These are phyloP conservation scores for Triplophysa dalaica DNA, from an alignment of 2,113 vertebrate species.

Conservation along the genomic window DNA sequence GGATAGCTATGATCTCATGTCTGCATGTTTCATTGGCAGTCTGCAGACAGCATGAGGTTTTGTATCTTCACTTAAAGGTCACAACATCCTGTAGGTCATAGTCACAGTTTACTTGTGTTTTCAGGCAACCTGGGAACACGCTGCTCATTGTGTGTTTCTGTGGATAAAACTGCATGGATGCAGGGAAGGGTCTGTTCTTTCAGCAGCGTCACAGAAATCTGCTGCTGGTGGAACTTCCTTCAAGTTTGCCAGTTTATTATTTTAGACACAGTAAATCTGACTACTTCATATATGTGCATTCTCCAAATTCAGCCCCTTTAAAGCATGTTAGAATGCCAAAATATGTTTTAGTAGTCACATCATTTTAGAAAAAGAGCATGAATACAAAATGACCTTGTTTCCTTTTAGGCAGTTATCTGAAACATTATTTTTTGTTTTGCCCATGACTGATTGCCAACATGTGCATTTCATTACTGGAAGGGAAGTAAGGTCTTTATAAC, in stretches of 20 bases:
- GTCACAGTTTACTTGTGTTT: slow-evolving; percentile 56
- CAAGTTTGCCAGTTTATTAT: not conserved
- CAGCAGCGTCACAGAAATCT: slow-evolving; percentile 29
- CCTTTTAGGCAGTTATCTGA: not conserved
- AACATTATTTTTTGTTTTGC: not conserved
- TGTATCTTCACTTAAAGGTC: slow-evolving; percentile 47
- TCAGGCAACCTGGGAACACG: slow-evolving; percentile 63
- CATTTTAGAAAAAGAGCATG: no score
- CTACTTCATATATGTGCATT: no score
- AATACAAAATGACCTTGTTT: not conserved
- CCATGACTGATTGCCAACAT: not conserved
- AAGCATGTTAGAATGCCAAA: no score
- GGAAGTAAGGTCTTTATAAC: not conserved
- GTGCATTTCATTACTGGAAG: slow-evolving; percentile 11
- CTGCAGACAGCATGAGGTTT: slow-evolving; percentile 15
- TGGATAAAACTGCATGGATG: slow-evolving; percentile 61
- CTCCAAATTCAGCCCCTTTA: not conserved
- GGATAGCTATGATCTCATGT: slow-evolving; percentile 15
- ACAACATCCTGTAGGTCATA: slow-evolving; percentile 44
- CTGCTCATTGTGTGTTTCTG: slow-evolving; percentile 67
- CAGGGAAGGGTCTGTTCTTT: slow-evolving; percentile 44
- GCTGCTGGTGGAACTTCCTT: not conserved
- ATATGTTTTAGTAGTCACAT: not conserved
- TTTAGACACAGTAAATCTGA: not conserved
- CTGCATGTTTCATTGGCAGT: not conserved